phyloP scores from a whole-genome alignment of 30 jellyfish, hydroid and myxozoan genomes.

The Aurelia aurita complex sp. Pacific region DNA sequence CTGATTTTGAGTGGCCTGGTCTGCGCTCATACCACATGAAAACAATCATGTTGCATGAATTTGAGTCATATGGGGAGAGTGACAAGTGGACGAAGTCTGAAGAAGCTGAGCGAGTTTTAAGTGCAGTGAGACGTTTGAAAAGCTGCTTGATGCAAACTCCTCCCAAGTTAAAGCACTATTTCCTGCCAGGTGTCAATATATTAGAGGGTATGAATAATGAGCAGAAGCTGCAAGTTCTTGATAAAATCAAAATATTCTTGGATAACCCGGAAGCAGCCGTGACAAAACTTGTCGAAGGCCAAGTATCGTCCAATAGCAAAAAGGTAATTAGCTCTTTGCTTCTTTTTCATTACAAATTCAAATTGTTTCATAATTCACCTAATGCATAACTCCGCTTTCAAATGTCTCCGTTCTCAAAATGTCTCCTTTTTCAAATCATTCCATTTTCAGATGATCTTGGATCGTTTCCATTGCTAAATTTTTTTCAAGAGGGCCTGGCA shows the following conservation, averaged over 20 bases:
- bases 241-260: conserved; percentile 4
- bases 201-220: conserved; percentile 27
- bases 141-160: not conserved
- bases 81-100: conserved; percentile 36
- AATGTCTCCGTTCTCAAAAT: too few relatives aligned
- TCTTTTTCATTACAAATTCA: too few relatives aligned
- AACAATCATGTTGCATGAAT: conserved; percentile 55
- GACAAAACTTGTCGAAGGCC: not conserved
- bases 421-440: too few relatives aligned
- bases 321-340: not conserved
- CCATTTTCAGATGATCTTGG: too few relatives aligned
- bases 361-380: too few relatives aligned
- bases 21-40: conserved; percentile 72
- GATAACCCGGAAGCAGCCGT: conserved; percentile 15
- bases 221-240: conserved; percentile 7
- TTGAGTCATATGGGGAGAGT: conserved; percentile 39
- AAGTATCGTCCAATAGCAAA: not conserved
- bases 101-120: conserved; percentile 18
- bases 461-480: too few relatives aligned
- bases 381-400: too few relatives aligned
- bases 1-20: conserved; percentile 49
- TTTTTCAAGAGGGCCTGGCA: too few relatives aligned
- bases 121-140: conserved; percentile 28
- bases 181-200: conserved; percentile 20
- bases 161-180: conserved; percentile 26